These are phyloP conservation scores for Sigmodon hispidus DNA, from an alignment of 2,113 vertebrate species.

Conservation along the genomic window DNA sequence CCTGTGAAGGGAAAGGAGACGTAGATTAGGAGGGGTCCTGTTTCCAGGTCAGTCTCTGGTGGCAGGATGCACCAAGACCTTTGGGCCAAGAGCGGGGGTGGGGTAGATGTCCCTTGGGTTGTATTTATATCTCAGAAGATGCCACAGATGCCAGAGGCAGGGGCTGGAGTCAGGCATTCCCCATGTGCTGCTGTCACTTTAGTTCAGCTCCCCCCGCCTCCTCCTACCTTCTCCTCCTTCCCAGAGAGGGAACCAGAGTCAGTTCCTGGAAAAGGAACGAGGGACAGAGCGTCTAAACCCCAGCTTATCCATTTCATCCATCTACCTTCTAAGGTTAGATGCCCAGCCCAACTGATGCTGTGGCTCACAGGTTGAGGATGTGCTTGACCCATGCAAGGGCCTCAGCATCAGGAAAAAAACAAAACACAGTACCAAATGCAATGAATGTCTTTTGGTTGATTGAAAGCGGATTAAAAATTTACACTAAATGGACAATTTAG, in stretches of 20 bases:
- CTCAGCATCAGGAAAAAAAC: background rate
- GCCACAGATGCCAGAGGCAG: slow-evolving; percentile 77
- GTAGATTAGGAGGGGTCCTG: background rate
- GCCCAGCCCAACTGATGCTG: background rate
- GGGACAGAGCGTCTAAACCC: background rate
- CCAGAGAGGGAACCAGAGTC: slow-evolving; percentile 13
- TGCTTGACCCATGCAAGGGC: background rate
- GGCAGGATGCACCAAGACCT: slow-evolving; percentile 18
- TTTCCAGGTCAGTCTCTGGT: background rate
- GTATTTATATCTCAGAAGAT: slow-evolving; percentile 82
- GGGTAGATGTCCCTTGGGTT: slow-evolving; percentile 67
- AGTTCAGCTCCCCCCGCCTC: slow-evolving; percentile 37
- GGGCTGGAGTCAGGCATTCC: slow-evolving; percentile 77
- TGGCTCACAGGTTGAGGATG: background rate
- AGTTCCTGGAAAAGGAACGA: background rate
- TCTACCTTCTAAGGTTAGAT: background rate
- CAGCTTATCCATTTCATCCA: background rate
- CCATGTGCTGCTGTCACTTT: slow-evolving; percentile 83
- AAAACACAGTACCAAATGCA: background rate
- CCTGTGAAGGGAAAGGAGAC: slow-evolving; percentile 81
- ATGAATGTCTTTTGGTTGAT: background rate
- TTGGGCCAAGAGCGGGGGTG: slow-evolving; percentile 49
- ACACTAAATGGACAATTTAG: background rate
- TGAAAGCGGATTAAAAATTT: background rate
- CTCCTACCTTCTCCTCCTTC: background rate